Base-by-base conservation (phyloP, 2,113 vertebrate genomes). In the Ceyx cyanopectus region DNA sequence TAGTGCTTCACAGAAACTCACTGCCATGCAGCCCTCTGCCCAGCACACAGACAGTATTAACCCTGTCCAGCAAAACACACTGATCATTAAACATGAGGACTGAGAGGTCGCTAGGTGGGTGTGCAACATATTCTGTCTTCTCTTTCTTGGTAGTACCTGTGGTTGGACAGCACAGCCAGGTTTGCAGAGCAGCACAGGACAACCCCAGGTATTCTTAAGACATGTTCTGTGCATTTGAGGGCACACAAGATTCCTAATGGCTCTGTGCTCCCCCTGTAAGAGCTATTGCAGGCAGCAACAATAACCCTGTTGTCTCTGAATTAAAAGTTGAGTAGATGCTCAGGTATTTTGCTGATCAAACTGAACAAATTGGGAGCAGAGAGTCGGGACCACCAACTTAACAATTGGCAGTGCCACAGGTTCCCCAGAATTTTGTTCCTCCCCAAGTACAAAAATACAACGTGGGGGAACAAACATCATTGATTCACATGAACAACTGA, bases 81-180 rank as follows among this genome's bases (percentile, higher is more conserved):
- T 16, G 48, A 22, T 61, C 2, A 1, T 67, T 54, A 34, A 60
- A 48, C 9, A 3, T 0, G 11, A 41, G 30, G n/a, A 23, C 0
- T 20, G 37, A 65, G 53, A 70, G n/a, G 27, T 32, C 50, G 9
- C 54, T 3, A 1, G 8, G 23, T 50, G 66, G 17, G 10, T 14
- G 3, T 37, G 69, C 29, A 72, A 11, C 0, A 0, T 21, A 24
- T 26, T 7, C 81, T 54, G 15, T 16, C 54, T 56, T 43, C 22
- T 43, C 14, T 37, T 45, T 62, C 41, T 29, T 23, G 46, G 68
- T 15, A 5, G 21, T 4, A 32, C 21, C 24, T 4, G 3, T 8
- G 43, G 23, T 18, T 61, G 41, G 19, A 54, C 15, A 78, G 65
- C 51, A 21, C 0, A 1, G 6, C 21, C 60, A 63, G 14, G 10